phyloP scores from a whole-genome alignment of 35 echinoderm and acorn worm genomes.

The Heliocidaris erythrogramma region DNA sequence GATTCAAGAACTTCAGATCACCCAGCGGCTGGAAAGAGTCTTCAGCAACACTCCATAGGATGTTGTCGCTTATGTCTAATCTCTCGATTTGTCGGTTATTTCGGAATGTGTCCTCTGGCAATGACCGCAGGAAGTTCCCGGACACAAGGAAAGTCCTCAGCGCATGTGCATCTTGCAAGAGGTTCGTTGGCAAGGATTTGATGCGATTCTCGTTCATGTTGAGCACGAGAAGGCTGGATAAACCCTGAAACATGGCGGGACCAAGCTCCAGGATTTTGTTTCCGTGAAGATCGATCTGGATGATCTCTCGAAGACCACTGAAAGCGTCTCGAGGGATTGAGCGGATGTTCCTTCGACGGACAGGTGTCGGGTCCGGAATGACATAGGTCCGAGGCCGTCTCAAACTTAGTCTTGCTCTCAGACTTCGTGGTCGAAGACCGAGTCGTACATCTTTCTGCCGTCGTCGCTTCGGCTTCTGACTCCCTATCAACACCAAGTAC shows the following conservation, averaged over 20 bases:
- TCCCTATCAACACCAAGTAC: slow-evolving; percentile 18
- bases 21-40: slow-evolving; percentile 15
- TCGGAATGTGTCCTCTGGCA: slow-evolving; percentile 21
- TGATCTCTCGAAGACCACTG: not conserved
- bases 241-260: slow-evolving; percentile 25
- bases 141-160: slow-evolving; percentile 34
- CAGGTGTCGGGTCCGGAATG: not conserved
- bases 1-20: slow-evolving; percentile 48
- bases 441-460: not conserved
- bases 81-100: slow-evolving; percentile 21
- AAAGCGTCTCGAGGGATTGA: not conserved
- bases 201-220: slow-evolving; percentile 49
- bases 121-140: slow-evolving; percentile 48
- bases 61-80: slow-evolving; percentile 55
- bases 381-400: not conserved
- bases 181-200: slow-evolving; percentile 26
- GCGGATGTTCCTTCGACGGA: slow-evolving; percentile 22
- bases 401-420: not conserved
- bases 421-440: not conserved
- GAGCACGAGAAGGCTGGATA: slow-evolving; percentile 27
- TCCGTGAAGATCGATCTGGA: slow-evolving; percentile 62
- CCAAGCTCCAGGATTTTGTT: slow-evolving; percentile 51
- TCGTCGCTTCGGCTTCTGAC: slow-evolving; percentile 25
- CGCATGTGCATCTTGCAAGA: slow-evolving; percentile 4
- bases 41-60: slow-evolving; percentile 28